A percentile compares a stretch with the other conserved stretches of the same genome.
phyloP scores from a whole-genome alignment of 23 tunicate species.

The Ascidia mentula region DNA sequence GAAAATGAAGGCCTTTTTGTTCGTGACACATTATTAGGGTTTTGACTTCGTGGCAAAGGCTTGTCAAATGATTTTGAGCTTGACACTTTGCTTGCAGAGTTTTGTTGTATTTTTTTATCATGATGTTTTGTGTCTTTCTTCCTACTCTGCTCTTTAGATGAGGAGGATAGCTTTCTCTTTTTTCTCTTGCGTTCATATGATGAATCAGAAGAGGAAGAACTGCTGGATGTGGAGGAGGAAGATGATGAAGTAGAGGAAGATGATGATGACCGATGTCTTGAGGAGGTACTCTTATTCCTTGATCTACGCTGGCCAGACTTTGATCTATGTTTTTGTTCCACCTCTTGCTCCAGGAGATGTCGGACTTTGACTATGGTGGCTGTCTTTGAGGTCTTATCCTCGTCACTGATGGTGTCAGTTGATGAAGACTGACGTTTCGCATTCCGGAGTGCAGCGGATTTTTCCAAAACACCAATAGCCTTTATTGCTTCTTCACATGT shows the following conservation, averaged over 20 bases:
- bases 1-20: background rate
- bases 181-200: background rate
- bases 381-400: constrained; percentile 29
- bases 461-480: constrained; percentile 44
- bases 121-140: background rate
- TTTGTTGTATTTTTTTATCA: background rate
- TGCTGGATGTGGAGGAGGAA: constrained; percentile 11
- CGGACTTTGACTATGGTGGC: constrained; percentile 60
- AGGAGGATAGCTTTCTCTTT: background rate
- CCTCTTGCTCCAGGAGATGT: constrained; percentile 44
- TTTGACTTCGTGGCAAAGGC: too few relatives aligned
- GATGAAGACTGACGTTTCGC: background rate
- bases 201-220: constrained; percentile 3
- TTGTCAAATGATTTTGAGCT: background rate
- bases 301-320: background rate
- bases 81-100: background rate
- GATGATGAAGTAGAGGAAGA: constrained; percentile 9
- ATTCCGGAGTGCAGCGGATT: background rate
- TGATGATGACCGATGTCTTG: constrained; percentile 26
- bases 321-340: constrained; percentile 2
- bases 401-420: constrained; percentile 11
- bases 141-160: background rate
- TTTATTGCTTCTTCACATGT: constrained; percentile 56
- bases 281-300: constrained; percentile 2
- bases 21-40: background rate